Conservation (phyloP, 2,113 vertebrate species). For the Scortum barcoo region DNA sequence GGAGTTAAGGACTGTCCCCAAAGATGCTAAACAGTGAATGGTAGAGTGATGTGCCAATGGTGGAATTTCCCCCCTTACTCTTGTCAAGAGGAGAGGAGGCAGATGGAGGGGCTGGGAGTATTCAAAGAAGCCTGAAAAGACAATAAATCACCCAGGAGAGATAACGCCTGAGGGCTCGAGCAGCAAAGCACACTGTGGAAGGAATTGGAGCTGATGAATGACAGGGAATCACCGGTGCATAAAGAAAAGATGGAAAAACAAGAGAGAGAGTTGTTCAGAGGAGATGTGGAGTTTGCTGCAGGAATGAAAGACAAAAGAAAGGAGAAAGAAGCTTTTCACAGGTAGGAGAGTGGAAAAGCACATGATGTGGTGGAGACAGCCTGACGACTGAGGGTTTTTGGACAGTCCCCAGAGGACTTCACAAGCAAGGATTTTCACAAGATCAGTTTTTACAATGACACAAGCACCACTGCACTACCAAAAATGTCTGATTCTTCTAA, state of each 20-base stretch:
- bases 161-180: conserved; percentile 30
- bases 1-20: too few relatives aligned
- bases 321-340: neutral
- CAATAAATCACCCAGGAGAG: conserved; percentile 57
- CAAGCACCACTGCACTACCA: too few relatives aligned
- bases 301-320: neutral
- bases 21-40: neutral
- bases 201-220: conserved; percentile 25
- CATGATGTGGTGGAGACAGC: neutral
- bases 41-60: conserved; percentile 1
- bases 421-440: neutral
- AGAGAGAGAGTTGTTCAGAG: neutral
- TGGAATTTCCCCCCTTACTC: conserved; percentile 10
- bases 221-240: neutral
- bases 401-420: neutral
- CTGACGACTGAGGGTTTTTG: neutral
- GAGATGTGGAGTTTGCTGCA: neutral
- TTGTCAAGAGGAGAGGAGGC: neutral
- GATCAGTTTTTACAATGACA: too few relatives aligned
- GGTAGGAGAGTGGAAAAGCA: neutral
- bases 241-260: neutral
- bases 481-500: too few relatives aligned
- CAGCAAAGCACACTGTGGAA: conserved; percentile 12
- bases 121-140: conserved; percentile 45
- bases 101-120: neutral